Percentiles rank a stretch among this genome's conserved stretches.
Conservation (phyloP, 1,140 invertebrate species). For the Kradibia gibbosae region DNA sequence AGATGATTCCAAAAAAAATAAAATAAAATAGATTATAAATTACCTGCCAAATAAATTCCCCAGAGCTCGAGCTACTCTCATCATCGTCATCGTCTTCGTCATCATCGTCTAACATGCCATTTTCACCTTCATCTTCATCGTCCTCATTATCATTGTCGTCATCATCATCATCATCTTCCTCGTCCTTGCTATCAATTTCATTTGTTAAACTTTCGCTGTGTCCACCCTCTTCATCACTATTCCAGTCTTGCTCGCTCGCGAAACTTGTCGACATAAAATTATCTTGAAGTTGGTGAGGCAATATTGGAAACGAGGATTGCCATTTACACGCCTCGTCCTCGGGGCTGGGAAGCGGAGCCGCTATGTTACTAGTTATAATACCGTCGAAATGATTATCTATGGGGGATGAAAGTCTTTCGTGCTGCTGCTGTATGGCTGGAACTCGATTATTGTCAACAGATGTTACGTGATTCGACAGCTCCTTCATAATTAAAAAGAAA, state of each 20-base stretch:
- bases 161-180: slow-evolving; percentile 40
- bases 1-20: too few relatives aligned
- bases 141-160: slow-evolving; percentile 25
- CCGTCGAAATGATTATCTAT: slow-evolving; percentile 56
- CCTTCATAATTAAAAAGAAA: slow-evolving; percentile 10
- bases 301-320: slow-evolving; percentile 63
- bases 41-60: slow-evolving; percentile 86
- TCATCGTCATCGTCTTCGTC: slow-evolving; percentile 60
- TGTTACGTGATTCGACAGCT: slow-evolving; percentile 52
- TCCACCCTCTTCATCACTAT: slow-evolving; percentile 54
- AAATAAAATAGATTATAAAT: slow-evolving; percentile 26
- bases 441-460: slow-evolving; percentile 63
- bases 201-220: slow-evolving; percentile 21
- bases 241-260: slow-evolving; percentile 65
- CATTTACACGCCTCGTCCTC: slow-evolving; percentile 68
- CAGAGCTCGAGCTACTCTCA: slow-evolving; percentile 76
- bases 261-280: slow-evolving; percentile 71
- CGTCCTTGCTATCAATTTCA: slow-evolving; percentile 39
- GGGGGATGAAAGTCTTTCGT: slow-evolving; percentile 56
- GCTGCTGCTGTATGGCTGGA: slow-evolving; percentile 52
- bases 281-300: slow-evolving; percentile 64
- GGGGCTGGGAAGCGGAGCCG: slow-evolving; percentile 67
- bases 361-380: slow-evolving; percentile 54
- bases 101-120: slow-evolving; percentile 61
- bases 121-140: slow-evolving; percentile 54